A percentile compares a stretch with the other conserved stretches of the same genome.
Evolutionary conservation across 2,888 invertebrate species (phyloP).

Genomic region (Papilio elwesi): DNA sequence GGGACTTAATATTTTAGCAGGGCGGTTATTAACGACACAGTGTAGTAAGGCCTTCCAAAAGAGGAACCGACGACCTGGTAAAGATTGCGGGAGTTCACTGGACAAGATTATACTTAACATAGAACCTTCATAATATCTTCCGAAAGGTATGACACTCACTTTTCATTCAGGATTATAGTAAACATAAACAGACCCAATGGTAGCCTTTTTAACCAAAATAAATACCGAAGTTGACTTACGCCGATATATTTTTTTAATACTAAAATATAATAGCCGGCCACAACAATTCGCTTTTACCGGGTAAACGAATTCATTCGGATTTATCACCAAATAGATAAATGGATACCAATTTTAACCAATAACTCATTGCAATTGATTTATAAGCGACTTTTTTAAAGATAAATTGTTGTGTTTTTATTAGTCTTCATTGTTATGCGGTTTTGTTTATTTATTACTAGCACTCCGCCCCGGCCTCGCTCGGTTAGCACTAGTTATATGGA

Average conservation of each 20-base stretch:
- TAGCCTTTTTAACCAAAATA: not conserved
- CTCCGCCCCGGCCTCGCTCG: too few species aligned
- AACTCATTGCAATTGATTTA: constrained; percentile 17
- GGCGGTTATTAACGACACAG: too few species aligned
- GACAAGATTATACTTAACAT: too few species aligned
- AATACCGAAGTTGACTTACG: too few species aligned
- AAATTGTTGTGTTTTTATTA: constrained; percentile 6
- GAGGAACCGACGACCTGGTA: too few species aligned
- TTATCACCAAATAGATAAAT: constrained; percentile 32
- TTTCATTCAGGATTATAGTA: too few species aligned
- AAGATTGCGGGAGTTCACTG: too few species aligned
- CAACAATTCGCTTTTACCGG: constrained; percentile 21
- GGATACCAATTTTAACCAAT: constrained; percentile 24
- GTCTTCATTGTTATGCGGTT: not conserved
- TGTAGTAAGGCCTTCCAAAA: too few species aligned
- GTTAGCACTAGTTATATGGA: too few species aligned
- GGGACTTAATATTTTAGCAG: too few species aligned
- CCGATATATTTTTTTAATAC: not conserved
- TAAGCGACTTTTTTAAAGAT: constrained; percentile 19
- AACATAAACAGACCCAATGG: not conserved
- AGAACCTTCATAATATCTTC: too few species aligned
- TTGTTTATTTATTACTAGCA: not conserved
- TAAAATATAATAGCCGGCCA: not conserved
- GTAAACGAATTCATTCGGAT: constrained; percentile 24
- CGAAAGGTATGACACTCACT: too few species aligned